Conservation (phyloP, 1,140 invertebrate genomes). For the Hormaphis cornu region DNA sequence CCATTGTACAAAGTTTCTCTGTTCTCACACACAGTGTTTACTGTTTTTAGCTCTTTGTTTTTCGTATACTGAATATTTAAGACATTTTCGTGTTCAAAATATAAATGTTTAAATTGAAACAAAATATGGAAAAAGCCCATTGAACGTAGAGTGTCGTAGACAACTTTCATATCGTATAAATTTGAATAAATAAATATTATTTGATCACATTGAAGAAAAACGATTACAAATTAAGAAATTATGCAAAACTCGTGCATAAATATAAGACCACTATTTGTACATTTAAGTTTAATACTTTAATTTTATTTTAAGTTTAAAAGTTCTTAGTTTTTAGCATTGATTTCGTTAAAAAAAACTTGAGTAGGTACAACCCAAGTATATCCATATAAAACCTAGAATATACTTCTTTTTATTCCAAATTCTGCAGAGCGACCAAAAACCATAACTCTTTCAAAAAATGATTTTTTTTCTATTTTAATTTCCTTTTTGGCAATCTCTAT, state of each 20-base stretch:
- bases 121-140: neutral
- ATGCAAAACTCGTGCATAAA: constrained; percentile 16
- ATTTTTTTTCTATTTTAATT: no score
- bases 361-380: no score
- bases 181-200: constrained; percentile 22
- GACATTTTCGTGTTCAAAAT: neutral
- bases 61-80: neutral
- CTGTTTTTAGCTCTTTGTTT: neutral
- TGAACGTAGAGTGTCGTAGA: neutral
- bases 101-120: neutral
- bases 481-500: no score
- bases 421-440: no score
- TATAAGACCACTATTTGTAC: neutral
- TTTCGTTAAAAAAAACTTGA: neutral
- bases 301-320: neutral
- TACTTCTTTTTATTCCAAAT: no score
- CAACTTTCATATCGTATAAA: constrained; percentile 7
- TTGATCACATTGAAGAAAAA: constrained; percentile 12
- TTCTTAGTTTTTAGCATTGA: neutral
- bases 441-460: no score
- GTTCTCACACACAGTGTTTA: neutral
- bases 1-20: neutral
- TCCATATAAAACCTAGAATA: no score
- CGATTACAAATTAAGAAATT: constrained; percentile 25
- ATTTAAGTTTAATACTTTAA: neutral